These are phyloP conservation scores for Heterochromis multidens DNA, from an alignment of 2,113 vertebrate species.

Conservation along the genomic window DNA sequence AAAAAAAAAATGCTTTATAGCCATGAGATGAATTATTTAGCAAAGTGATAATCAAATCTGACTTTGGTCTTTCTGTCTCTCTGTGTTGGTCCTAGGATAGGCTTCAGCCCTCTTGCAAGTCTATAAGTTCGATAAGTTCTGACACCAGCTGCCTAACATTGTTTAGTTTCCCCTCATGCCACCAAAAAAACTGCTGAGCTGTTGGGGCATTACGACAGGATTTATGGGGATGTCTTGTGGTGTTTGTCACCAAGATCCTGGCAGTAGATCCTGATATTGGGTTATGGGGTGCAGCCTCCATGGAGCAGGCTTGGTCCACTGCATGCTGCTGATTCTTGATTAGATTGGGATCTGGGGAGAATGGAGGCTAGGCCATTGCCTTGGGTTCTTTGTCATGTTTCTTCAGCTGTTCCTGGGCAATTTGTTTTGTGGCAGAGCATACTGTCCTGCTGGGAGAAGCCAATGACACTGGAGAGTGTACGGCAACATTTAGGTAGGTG, in stretches of 20 bases:
- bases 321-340: not conserved
- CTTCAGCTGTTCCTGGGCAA: not conserved
- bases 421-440: not conserved
- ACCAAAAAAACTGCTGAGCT: not conserved
- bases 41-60: not conserved
- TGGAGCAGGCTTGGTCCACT: not conserved
- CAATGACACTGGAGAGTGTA: not conserved
- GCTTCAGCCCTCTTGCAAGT: too few species aligned
- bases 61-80: not conserved
- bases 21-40: not conserved
- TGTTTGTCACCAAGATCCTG: not conserved
- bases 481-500: not conserved
- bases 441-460: not conserved
- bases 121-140: not conserved
- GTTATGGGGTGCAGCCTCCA: not conserved
- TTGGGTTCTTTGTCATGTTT: not conserved
- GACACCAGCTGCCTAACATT: fast-evolving
- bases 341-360: not conserved
- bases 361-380: not conserved
- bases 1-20: not conserved
- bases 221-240: not conserved
- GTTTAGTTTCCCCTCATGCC: not conserved
- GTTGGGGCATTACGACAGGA: not conserved
- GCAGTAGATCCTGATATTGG: not conserved
- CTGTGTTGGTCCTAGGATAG: fast-evolving